Base-by-base conservation (phyloP, 2,113 vertebrate genomes). In the Syngnathus floridae region DNA sequence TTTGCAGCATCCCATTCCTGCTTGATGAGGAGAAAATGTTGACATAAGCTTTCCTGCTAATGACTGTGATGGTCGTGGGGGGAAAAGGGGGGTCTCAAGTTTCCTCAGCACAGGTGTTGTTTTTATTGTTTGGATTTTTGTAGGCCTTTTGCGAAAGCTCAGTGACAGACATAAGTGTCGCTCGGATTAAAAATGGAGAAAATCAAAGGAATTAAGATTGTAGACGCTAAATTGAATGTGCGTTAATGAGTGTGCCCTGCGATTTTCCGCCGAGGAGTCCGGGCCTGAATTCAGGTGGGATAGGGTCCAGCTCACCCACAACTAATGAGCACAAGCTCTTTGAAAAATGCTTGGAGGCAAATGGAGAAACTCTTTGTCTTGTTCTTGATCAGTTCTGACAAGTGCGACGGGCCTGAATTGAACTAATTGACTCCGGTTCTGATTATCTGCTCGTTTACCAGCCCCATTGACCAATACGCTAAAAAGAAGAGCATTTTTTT, bases 381-480 rank as follows among this genome's bases (percentile, higher is more conserved):
- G 78, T 86, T 86, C 78, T 86, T 82, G 81, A 80, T 86, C 81
- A 82, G 82, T 82, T 85, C 73, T 88, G 88, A 87, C 77, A 81
- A 60, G 88, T 78, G 78, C 76, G 85, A 74, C 67, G 82, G 82
- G 90, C 90, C 88, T 88, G 87, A 90, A 87, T 83, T 81, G 71
- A 77, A 84, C 83, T 88, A 88, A 90, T 87, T 90, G 86, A 89
- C 89, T 86, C 81, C 83, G 21, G 83, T 84, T 82, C 83, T 89
- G 86, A 89, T 88, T 87, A 87, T 87, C 76, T 88, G 83, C 81
- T 80, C 71, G 86, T 85, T 81, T 85, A 83, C 84, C 78, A 79
- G 77, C 46, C 73, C 76, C 61, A 79, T 82, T 84, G 80, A 82
- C 78, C 49, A 62, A 65, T 62, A 54, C 22, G 12, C 31, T 4